A percentile compares a stretch with the other conserved stretches of the same genome.
phyloP scores from a whole-genome alignment of 2,113 vertebrate genomes.

The Sturnus vulgaris region DNA sequence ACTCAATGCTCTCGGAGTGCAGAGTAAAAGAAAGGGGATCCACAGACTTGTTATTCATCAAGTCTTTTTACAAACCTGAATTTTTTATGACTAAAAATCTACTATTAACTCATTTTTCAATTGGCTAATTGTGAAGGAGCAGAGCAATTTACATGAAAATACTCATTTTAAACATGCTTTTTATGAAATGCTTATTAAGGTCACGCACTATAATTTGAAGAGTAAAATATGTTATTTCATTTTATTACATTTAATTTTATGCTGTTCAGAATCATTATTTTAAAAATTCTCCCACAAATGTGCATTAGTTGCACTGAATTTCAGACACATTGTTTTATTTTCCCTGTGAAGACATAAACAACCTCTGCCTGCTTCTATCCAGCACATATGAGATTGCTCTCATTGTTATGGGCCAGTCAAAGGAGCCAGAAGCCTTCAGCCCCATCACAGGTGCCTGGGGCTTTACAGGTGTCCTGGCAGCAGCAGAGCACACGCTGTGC shows the following conservation, averaged over 20 bases:
- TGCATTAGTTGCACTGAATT: not conserved
- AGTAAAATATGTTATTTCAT: not conserved
- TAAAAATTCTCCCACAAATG: not conserved
- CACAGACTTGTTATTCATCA: not conserved
- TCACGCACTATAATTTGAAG: not conserved
- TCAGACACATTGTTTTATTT: not conserved
- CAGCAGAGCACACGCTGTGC: not conserved
- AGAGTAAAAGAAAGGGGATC: not conserved
- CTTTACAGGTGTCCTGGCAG: not conserved
- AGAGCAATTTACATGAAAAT: slow-evolving; percentile 12
- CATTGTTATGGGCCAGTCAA: rapidly evolving
- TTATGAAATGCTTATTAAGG: slow-evolving; percentile 18
- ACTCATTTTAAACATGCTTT: not conserved
- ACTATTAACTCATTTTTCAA: slow-evolving; percentile 1
- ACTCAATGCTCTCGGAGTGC: not conserved
- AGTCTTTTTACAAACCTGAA: not conserved
- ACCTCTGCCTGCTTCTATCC: not conserved
- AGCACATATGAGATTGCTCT: rapidly evolving
- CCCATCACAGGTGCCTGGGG: not conserved
- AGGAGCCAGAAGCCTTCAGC: not conserved
- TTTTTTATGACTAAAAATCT: not conserved
- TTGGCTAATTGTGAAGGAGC: not conserved
- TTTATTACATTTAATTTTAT: not conserved
- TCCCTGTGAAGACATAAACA: not conserved
- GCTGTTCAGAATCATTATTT: not conserved